Evolutionary conservation across 2,797 vertebrate species (phyloP), one percentile per base, ranked within the genome.

Genomic region (Molossus molossus): DNA sequence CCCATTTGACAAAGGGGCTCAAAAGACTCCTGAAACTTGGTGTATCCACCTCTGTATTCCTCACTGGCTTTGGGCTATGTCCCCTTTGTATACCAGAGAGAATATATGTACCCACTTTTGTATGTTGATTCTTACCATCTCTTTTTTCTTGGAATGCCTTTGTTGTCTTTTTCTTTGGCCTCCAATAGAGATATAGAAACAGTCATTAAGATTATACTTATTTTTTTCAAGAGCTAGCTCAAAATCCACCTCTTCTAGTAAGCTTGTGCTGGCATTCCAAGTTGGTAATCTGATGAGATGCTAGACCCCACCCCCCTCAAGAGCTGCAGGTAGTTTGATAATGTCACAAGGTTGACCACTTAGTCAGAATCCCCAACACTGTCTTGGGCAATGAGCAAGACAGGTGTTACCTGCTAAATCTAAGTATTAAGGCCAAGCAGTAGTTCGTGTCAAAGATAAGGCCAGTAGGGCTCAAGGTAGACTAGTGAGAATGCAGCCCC

Each of bases 161-260:
- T 57, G 18, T 8, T 29, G 13, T 82, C 8, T 18, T 91, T 50
- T 53, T 40, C 33, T 90, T 18, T 86, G 77, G 11, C 33, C 10
- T 75, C 64, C 58, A 86, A 18, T 25, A 92, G 92, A 95, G 64
- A 90, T 90, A 79, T 64, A 70, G 33, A 83, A 58, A 77, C 6
- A 57, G 87, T 91, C 55, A 83, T 88, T 95, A 94, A 90, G 89
- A 67, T 76, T 75, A 37, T 83, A 82, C 83, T 91, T 96, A 37
- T 64, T 65, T 64, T 65, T 96, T 80, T 84, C 14, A 94, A 88
- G 82, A 94, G 62, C n/a, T 76, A 60, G 9, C 45, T 93, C 50
- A 73, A 90, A 94, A 95, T n/a, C 64, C 3, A 76, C 58, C 27
- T 88, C 27, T 64, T 65, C 37, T 94, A 69, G 64, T 79, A 94